Percentiles rank a stretch among this genome's conserved stretches.
Conservation (phyloP, 1,140 invertebrate species). For the Magallana ariakensis region DNA sequence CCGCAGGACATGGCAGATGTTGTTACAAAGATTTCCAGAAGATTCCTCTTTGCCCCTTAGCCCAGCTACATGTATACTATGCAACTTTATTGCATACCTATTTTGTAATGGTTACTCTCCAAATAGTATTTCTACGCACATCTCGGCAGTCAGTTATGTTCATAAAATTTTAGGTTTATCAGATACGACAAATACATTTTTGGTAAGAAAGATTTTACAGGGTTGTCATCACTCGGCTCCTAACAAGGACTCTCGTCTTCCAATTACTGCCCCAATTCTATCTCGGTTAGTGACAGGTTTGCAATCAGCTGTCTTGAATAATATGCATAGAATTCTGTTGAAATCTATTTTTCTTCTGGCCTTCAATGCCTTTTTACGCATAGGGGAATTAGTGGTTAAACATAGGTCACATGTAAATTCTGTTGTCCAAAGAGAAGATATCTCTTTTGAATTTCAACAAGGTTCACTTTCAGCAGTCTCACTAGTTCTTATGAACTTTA, state of each 20-base stretch:
- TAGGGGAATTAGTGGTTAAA: constrained; percentile 9
- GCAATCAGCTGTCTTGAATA: neutral
- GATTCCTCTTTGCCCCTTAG: neutral
- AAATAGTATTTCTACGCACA: too few species aligned
- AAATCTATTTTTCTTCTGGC: neutral
- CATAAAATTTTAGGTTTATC: neutral
- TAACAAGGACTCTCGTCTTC: neutral
- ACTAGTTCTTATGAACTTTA: too few species aligned
- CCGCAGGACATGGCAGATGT: neutral
- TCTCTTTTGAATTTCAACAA: neutral
- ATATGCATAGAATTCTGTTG: neutral
- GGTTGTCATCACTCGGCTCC: neutral
- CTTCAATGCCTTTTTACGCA: constrained; percentile 19
- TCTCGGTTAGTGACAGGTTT: neutral
- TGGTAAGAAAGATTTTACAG: neutral
- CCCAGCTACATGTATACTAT: neutral
- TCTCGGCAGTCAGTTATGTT: neutral
- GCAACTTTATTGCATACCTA: neutral
- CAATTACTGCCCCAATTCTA: neutral
- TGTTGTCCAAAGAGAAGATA: too few species aligned
- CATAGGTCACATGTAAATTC: neutral
- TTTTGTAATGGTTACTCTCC: neutral
- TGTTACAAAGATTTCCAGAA: neutral
- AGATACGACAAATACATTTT: neutral
- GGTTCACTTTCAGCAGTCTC: neutral